Conservation (phyloP, 2,113 vertebrate species). For the Orientallactaga bullata region DNA sequence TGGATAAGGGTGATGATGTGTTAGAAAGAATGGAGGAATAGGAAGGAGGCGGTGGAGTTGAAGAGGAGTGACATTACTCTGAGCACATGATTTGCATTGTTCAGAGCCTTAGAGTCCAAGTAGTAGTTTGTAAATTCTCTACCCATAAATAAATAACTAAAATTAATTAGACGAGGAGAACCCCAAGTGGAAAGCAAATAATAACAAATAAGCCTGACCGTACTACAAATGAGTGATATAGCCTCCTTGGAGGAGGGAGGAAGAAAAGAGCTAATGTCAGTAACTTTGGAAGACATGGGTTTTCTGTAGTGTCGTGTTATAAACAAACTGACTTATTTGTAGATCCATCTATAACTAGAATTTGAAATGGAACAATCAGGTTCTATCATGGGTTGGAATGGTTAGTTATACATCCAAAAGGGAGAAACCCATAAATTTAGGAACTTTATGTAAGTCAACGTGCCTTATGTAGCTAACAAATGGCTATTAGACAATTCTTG, state of each 20-base stretch:
- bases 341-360: slow-evolving; percentile 81
- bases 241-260: background rate
- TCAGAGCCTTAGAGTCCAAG: slow-evolving; percentile 24
- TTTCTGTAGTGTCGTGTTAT: slow-evolving; percentile 60
- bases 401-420: slow-evolving; percentile 66
- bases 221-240: background rate
- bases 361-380: slow-evolving; percentile 81
- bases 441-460: slow-evolving; percentile 67
- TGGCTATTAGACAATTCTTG: slow-evolving; percentile 54
- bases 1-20: background rate
- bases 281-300: slow-evolving; percentile 29
- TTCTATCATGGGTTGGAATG: slow-evolving; percentile 79
- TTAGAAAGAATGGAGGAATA: background rate
- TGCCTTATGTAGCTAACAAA: slow-evolving; percentile 56
- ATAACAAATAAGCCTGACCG: slow-evolving; percentile 33
- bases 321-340: slow-evolving; percentile 82
- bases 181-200: slow-evolving; percentile 11
- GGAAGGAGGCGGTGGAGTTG: background rate
- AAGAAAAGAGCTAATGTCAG: slow-evolving; percentile 37
- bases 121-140: background rate
- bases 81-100: background rate
- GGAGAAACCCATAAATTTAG: slow-evolving; percentile 63
- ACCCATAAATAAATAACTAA: slow-evolving; percentile 47
- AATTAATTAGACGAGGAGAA: slow-evolving; percentile 8
- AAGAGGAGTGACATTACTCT: background rate